Evolutionary conservation across 37 sponge, comb jelly and placozoan genomes (phyloP), one percentile per base, ranked within the genome.

Genomic region (Sycon ciliatum): DNA sequence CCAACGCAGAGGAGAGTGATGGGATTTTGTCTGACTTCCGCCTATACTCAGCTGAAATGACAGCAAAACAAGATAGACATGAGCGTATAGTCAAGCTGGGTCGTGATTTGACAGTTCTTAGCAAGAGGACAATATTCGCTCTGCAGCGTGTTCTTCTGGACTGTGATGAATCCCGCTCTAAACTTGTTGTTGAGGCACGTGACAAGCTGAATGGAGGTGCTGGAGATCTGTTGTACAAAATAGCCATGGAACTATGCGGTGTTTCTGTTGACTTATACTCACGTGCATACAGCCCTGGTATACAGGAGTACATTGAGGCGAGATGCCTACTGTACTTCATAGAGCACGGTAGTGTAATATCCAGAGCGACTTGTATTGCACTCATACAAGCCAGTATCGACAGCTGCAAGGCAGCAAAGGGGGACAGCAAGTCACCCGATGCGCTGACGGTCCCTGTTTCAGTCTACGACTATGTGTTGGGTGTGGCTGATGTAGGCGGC

Each of bases 271-370:
- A 61, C 49, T 46, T 37, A 7, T 76, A 79, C 62, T 65, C 52
- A 26, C 28, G 58, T 20, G 83, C 89, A 1, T 92, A 63, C 69
- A 70, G 77, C 20, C 57, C 36, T 32, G 94, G 94, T 24, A 16
- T 89, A 26, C 84, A 92, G 62, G 94, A 92, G 57, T 85, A 78
- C 33, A 66, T 92, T 9, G 94, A 92, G 36, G 94, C 94, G 0
- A 24, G n/a, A n/a, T n/a, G n/a, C n/a, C n/a, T n/a, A n/a, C n/a
- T n/a, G n/a, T n/a, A n/a, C n/a, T n/a, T n/a, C n/a, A n/a, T n/a
- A n/a, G n/a, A n/a, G n/a, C n/a, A n/a, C n/a, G n/a, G n/a, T n/a
- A n/a, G n/a, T n/a, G n/a, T n/a, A n/a, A n/a, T n/a, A n/a, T n/a
- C n/a, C n/a, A n/a, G n/a, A n/a, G n/a, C n/a, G n/a, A n/a, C n/a